These are phyloP conservation scores for Megaceryle maxima DNA, from an alignment of 2,113 vertebrate species.

Conservation along the genomic window DNA sequence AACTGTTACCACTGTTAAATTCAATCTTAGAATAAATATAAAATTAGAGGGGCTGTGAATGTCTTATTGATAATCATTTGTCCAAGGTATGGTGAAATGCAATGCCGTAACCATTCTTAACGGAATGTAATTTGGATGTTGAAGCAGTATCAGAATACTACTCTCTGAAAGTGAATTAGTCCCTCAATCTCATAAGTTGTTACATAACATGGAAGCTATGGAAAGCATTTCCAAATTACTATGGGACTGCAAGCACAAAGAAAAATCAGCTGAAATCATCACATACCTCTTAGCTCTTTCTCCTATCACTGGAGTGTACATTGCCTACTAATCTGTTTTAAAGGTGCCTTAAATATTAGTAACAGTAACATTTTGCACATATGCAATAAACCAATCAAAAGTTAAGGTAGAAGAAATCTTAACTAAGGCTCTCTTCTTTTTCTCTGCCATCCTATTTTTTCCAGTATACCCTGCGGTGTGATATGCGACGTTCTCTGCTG, in stretches of 20 bases:
- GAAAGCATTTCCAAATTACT: background rate
- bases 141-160: background rate
- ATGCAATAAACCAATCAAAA: background rate
- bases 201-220: background rate
- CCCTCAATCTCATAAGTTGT: background rate
- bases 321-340: background rate
- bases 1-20: background rate
- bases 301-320: background rate
- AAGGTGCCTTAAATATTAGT: background rate
- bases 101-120: background rate
- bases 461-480: constrained; percentile 93
- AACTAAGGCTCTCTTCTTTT: background rate
- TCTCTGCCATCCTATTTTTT: background rate
- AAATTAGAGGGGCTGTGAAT: background rate
- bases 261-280: background rate
- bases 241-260: background rate
- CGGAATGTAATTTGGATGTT: background rate
- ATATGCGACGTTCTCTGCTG: constrained; percentile 90
- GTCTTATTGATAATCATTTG: background rate
- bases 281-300: background rate
- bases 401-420: background rate
- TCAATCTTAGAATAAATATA: background rate
- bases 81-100: background rate
- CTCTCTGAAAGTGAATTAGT: background rate
- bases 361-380: background rate